phyloP scores from a whole-genome alignment of 1,140 invertebrate genomes.

The Megathymus violae region DNA sequence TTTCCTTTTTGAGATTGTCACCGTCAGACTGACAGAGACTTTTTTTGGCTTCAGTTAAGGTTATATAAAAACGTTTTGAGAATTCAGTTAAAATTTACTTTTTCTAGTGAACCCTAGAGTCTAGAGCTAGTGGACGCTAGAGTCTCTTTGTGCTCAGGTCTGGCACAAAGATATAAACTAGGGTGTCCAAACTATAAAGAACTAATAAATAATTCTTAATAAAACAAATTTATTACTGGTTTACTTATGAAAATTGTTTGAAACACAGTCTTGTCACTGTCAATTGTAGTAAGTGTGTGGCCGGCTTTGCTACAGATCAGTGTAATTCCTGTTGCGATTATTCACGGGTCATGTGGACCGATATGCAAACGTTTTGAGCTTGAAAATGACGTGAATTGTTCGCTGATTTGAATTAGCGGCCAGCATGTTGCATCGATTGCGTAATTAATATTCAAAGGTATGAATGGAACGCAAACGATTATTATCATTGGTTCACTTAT shows the following conservation, averaged over 20 bases:
- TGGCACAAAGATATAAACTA: too few relatives aligned
- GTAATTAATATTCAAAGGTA: slow-evolving; percentile 33
- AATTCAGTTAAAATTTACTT: too few relatives aligned
- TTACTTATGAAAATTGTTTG: neutral
- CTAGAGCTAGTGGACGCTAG: too few relatives aligned
- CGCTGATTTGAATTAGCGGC: slow-evolving; percentile 30
- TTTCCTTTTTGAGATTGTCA: too few relatives aligned
- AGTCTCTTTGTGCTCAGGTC: too few relatives aligned
- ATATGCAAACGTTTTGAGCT: slow-evolving; percentile 32
- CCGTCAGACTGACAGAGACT: too few relatives aligned
- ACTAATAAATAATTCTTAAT: too few relatives aligned
- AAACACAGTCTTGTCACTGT: neutral
- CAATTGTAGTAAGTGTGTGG: neutral
- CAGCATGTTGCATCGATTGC: slow-evolving; percentile 25
- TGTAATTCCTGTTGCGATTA: slow-evolving; percentile 32
- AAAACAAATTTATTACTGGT: too few relatives aligned
- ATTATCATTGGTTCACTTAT: slow-evolving; percentile 28
- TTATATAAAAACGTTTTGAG: too few relatives aligned
- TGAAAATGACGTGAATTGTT: slow-evolving; percentile 35
- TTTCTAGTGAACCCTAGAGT: too few relatives aligned
- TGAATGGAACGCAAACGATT: slow-evolving; percentile 20
- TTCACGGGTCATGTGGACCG: slow-evolving; percentile 27
- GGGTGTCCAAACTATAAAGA: too few relatives aligned
- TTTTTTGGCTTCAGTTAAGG: too few relatives aligned
- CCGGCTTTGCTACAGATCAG: slow-evolving; percentile 1